Conservation (phyloP, 2,113 vertebrate genomes). For the Anhinga anhinga region DNA sequence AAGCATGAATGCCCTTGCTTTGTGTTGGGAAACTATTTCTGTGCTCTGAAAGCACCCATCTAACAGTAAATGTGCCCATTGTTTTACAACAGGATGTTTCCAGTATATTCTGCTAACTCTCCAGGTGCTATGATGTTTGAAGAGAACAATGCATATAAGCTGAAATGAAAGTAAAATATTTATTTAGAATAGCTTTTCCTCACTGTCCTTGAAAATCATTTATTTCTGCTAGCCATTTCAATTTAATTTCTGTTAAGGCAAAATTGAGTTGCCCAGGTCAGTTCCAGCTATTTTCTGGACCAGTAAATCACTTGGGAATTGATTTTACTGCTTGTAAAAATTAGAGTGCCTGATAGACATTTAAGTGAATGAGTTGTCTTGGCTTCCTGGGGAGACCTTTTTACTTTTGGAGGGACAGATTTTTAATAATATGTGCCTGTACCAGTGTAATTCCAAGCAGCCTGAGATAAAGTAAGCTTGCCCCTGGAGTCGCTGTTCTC, state of each 20-base stretch:
- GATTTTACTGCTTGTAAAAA: background rate
- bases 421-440: rapidly evolving
- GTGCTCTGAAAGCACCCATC: background rate
- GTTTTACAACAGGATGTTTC: background rate
- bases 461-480: background rate
- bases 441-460: background rate
- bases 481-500: background rate
- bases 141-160: background rate
- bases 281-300: background rate
- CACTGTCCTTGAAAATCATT: background rate
- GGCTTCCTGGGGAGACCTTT: background rate
- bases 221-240: background rate
- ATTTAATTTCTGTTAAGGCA: background rate
- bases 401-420: background rate
- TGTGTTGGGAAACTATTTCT: background rate
- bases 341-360: background rate
- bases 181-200: background rate
- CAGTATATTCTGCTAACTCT: background rate
- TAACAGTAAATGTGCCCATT: background rate
- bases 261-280: background rate
- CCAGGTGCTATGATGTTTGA: background rate
- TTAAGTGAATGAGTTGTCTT: background rate
- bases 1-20: background rate
- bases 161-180: background rate
- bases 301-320: background rate